Conservation (phyloP, 2,888 invertebrate genomes). For the Chrysomela aeneicollis region DNA sequence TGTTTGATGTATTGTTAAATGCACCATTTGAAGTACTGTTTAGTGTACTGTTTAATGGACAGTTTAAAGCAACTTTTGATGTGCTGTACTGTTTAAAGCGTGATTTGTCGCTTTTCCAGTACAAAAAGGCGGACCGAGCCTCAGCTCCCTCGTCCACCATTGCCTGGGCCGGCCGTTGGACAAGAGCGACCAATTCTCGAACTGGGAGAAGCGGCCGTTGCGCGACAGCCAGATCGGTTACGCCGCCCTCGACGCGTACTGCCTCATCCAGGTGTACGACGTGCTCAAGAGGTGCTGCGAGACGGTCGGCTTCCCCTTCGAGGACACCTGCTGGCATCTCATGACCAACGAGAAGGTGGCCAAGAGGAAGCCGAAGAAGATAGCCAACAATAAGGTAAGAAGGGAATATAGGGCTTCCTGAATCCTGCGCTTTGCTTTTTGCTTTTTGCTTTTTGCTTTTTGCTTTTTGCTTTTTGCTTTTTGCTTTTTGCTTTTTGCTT, state of each 20-base stretch:
- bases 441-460: too few relatives aligned
- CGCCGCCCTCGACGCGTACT: constrained; percentile 89
- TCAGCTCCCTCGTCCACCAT: constrained; percentile 77
- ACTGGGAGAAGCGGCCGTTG: constrained; percentile 88
- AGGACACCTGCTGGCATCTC: constrained; percentile 69
- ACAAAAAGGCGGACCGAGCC: constrained; percentile 68
- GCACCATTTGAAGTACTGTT: too few relatives aligned
- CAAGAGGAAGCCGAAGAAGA: constrained; percentile 59
- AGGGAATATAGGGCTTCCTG: too few relatives aligned
- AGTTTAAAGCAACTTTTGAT: too few relatives aligned
- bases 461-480: too few relatives aligned
- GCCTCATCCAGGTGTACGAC: constrained; percentile 77
- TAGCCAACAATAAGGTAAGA: constrained; percentile 52
- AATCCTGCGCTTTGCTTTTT: too few relatives aligned
- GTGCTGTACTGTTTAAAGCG: too few relatives aligned
- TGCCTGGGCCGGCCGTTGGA: constrained; percentile 80
- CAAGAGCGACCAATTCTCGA: constrained; percentile 91
- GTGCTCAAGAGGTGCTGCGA: constrained; percentile 65
- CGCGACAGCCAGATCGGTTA: constrained; percentile 80
- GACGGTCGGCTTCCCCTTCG: constrained; percentile 67
- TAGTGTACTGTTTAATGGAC: too few relatives aligned
- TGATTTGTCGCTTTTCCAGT: constrained; percentile 32
- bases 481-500: too few relatives aligned
- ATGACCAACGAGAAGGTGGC: constrained; percentile 64
- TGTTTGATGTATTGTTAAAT: too few relatives aligned